phyloP scores from a whole-genome alignment of 2,888 invertebrate genomes.

The Orgyia antiqua region DNA sequence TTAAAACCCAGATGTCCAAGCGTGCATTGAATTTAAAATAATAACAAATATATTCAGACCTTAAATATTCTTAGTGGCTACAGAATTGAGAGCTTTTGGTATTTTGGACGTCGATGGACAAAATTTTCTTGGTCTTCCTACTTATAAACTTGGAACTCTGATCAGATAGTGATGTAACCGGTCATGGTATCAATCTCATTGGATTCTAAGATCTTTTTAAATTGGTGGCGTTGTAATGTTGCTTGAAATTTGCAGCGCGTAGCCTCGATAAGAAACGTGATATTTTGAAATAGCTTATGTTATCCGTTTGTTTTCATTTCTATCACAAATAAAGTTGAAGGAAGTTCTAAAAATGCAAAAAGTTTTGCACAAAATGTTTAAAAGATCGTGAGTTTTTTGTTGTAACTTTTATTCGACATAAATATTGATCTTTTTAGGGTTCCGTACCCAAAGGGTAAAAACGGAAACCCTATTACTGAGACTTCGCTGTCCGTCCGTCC shows the following conservation, averaged over 20 bases:
- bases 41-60: neutral
- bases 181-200: neutral
- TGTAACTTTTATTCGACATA: no score
- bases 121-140: neutral
- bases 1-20: neutral
- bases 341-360: no score
- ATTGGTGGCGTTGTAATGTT: neutral
- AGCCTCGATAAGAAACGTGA: slow-evolving; percentile 3
- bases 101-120: neutral
- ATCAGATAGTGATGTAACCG: neutral
- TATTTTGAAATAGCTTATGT: no score
- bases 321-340: no score
- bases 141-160: neutral
- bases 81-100: slow-evolving; percentile 1
- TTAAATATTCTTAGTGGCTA: neutral
- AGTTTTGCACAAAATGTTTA: no score
- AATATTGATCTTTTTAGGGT: no score
- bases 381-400: no score
- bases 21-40: neutral
- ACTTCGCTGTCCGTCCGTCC: no score
- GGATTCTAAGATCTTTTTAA: neutral
- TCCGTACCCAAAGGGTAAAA: no score
- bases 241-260: slow-evolving; percentile 1
- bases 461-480: no score
- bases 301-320: no score